Base-by-base conservation (phyloP, 1,140 invertebrate species). In the Rhagoletis pomonella region DNA sequence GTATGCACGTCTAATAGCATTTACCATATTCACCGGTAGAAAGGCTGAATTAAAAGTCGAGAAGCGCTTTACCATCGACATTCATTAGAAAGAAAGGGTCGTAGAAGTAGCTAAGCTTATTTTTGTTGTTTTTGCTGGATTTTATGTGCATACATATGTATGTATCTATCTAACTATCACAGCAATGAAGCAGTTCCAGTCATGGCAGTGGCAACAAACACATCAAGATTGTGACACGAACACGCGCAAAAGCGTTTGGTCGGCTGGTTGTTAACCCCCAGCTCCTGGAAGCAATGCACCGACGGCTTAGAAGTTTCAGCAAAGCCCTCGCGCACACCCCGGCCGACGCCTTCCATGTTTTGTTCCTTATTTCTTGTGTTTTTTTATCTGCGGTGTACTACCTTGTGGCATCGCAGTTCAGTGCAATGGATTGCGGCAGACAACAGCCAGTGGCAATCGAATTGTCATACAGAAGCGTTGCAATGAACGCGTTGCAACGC, bases 51-150 rank as follows among this genome's bases (percentile, higher is more conserved):
- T 58, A 9, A 55, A 81, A 73, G 47, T 81, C 73, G 44, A 44
- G 69, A 81, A 81, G 73, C 73, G 42, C 73, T 81, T 81, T 81
- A 47, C 73, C 73, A 81, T 81, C 73, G 73, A 81, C 73, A 81
- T 81, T 81, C 73, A 81, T 81, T 81, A 81, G 73, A 55, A 81
- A 19, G 73, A 55, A 55, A 42, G 42, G 73, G 47, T 81, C 73
- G 19, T 81, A 50, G 47, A 50, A 81, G 47, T 47, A n/a, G 47
- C 7, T 19, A 81, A 50, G 47, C 6, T 7, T 17, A 12, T 55
- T 81, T 17, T 55, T 81, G 12, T 55, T 81, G 73, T 29, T 81
- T 50, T 81, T 81, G 73, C 29, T 81, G 47, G n/a, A 55, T 14
- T 81, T 50, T 81, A 81, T 81, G 73, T 62, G 17, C 60, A 62